These are phyloP conservation scores for Isichthys henryi DNA, from an alignment of 2,113 vertebrate genomes.

Conservation along the genomic window DNA sequence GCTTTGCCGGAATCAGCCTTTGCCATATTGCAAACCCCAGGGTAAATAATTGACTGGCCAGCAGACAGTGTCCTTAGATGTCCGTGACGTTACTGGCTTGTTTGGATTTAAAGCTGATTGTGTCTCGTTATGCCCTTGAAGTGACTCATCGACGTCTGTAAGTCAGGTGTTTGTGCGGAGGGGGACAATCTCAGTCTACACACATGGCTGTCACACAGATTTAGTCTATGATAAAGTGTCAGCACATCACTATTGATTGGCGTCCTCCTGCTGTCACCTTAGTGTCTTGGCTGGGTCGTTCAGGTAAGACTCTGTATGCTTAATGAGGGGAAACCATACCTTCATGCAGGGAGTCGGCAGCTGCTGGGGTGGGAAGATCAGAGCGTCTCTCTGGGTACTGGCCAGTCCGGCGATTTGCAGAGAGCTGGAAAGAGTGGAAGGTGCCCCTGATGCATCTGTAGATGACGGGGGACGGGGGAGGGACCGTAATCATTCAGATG, in stretches of 20 bases:
- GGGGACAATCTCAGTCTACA: background rate
- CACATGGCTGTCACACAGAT: background rate
- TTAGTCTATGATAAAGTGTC: background rate
- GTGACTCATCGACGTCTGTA: background rate
- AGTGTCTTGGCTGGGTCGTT: background rate
- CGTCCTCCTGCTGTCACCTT: background rate
- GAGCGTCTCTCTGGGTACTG: background rate
- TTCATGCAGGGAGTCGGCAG: background rate
- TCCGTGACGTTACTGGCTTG: background rate
- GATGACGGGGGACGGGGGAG: background rate
- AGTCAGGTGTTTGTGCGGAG: background rate
- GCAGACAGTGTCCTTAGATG: background rate
- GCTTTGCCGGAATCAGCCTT: background rate
- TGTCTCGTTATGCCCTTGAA: background rate
- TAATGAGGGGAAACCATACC: background rate
- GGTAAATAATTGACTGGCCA: background rate
- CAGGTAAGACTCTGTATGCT: background rate
- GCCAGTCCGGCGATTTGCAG: background rate
- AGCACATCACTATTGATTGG: background rate
- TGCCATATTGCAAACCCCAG: background rate
- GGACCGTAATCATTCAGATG: background rate
- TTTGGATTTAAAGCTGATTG: background rate
- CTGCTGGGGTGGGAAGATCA: background rate
- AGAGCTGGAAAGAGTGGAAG: background rate
- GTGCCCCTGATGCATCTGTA: background rate